phyloP scores from a whole-genome alignment of 2,888 invertebrate species.

The Meliscaeva auricollis region DNA sequence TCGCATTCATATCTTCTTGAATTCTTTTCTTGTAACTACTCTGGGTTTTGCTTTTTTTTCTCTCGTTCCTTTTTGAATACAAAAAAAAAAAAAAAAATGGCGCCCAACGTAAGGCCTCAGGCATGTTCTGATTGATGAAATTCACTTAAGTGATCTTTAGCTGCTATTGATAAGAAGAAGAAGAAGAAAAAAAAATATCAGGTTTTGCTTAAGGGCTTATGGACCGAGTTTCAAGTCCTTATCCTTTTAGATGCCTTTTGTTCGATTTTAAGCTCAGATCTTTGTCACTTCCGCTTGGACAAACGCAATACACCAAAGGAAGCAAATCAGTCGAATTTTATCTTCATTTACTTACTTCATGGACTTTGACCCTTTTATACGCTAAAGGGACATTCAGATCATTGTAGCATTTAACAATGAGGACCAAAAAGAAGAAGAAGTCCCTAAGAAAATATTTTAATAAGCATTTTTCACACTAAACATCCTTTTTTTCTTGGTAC shows the following conservation, averaged over 20 bases:
- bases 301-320: background rate
- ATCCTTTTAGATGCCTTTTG: constrained; percentile 12
- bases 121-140: constrained; percentile 69
- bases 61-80: background rate
- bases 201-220: constrained; percentile 40
- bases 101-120: constrained; percentile 16
- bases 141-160: constrained; percentile 70
- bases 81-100: constrained; percentile 22
- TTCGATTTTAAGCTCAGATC: constrained; percentile 26
- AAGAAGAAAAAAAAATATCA: constrained; percentile 32
- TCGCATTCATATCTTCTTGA: background rate
- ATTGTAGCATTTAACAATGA: constrained; percentile 9
- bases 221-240: constrained; percentile 2
- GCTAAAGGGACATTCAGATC: background rate
- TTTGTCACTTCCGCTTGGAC: constrained; percentile 23
- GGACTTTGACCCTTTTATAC: constrained; percentile 2
- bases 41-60: too few species aligned
- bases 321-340: constrained; percentile 11
- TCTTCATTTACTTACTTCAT: constrained; percentile 8
- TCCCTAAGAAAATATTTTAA: constrained; percentile 49
- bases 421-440: background rate
- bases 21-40: constrained; percentile 6
- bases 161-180: constrained; percentile 60
- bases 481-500: constrained; percentile 4
- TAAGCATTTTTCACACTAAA: constrained; percentile 38